Evolutionary conservation across 2,888 invertebrate species (phyloP).

Genomic region (Eubasilissa splendida): DNA sequence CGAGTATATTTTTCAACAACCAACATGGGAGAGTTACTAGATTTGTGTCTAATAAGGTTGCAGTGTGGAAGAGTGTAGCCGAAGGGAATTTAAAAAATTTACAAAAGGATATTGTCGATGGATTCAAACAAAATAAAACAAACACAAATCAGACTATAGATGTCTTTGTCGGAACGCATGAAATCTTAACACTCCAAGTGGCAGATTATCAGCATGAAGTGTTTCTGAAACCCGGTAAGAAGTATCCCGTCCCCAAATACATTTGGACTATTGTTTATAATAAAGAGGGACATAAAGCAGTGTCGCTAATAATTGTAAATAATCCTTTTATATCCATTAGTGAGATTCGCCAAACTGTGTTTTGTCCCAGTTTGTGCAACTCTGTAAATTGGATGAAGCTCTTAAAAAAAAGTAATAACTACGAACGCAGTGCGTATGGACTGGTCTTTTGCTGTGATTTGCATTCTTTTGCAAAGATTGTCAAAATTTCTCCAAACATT

Average conservation of each 20-base stretch:
- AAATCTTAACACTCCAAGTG: slow-evolving; percentile 59
- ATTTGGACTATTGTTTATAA: slow-evolving; percentile 67
- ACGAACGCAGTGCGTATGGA: slow-evolving; percentile 66
- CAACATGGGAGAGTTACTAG: slow-evolving; percentile 66
- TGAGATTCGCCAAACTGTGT: slow-evolving; percentile 66
- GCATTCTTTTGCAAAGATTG: slow-evolving; percentile 62
- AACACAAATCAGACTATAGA: slow-evolving; percentile 54
- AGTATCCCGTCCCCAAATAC: slow-evolving; percentile 68
- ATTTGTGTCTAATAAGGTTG: slow-evolving; percentile 66
- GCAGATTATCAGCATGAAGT: slow-evolving; percentile 58
- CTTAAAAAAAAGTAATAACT: slow-evolving; percentile 63
- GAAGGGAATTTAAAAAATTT: slow-evolving; percentile 54
- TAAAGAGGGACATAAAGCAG: slow-evolving; percentile 58
- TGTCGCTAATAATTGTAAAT: slow-evolving; percentile 66
- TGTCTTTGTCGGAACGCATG: slow-evolving; percentile 62
- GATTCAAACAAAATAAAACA: slow-evolving; percentile 43
- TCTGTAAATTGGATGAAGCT: slow-evolving; percentile 64
- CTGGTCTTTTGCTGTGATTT: slow-evolving; percentile 68
- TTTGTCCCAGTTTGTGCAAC: slow-evolving; percentile 67
- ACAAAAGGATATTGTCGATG: slow-evolving; percentile 59
- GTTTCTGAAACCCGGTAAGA: slow-evolving; percentile 59
- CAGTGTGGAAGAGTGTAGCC: slow-evolving; percentile 67
- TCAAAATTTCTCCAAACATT: slow-evolving; percentile 63
- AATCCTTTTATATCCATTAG: slow-evolving; percentile 69
- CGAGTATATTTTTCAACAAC: slow-evolving; percentile 65